Evolutionary conservation across 1,140 invertebrate species (phyloP), one percentile per base, ranked within the genome.

Genomic region (Parapsyche elsis): DNA sequence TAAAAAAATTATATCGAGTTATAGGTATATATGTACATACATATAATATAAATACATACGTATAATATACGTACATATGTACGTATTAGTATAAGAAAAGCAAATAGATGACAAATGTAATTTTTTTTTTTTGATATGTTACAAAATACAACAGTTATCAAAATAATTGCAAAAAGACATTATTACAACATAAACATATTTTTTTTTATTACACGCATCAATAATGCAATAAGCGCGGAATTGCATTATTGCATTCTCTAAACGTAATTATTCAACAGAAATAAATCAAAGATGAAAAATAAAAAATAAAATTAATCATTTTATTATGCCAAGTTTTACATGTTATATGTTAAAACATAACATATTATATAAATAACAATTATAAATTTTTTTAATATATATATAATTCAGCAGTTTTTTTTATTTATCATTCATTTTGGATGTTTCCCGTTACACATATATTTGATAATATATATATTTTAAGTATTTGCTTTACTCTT

Each of bases 301-400:
- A 53, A 57, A 74, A 57, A 30, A 12, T 75, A 75, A 53, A 57
- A 75, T 46, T n/a, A 75, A 19, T 74, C 24, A 57, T 49, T 75
- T 75, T 75, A 73, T 73, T 73, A 73, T 49, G 38, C 19, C 38
- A 71, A 71, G 70, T 71, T 45, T 71, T 71, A 71, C 70, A 71
- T 38, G 70, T 45, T 7, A 46, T 73, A 74, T 49, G 46, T 49
- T 74, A 75, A 71, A 75, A 75, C 73, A 49, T 75, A 75, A 75
- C 73, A 75, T 57, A 75, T 75, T 57, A 24, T 75, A 75, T 57
- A 75, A 57, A 75, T 75, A 75, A 75, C 73, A 75, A 75, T 49
- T 75, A 75, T 75, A 75, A 75, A 75, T 57, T 49, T 73, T 73
- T 24, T 38, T 30, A 38, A 38, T 44, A 71, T 61, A 9, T 61